Evolutionary conservation across 2,113 vertebrate species (phyloP).

Genomic region (Pionites leucogaster): DNA sequence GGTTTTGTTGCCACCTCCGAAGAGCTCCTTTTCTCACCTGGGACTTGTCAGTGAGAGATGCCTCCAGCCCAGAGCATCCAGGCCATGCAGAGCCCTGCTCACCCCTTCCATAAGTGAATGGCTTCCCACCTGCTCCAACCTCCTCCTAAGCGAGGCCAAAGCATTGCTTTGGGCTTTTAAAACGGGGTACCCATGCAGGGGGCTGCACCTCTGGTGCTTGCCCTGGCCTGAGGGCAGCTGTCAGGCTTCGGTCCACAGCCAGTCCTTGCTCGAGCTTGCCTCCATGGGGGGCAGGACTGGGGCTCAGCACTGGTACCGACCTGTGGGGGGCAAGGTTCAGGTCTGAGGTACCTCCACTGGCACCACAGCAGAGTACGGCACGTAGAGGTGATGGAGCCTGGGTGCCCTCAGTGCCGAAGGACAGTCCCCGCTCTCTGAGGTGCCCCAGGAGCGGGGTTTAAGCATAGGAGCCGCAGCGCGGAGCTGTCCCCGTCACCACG

Average conservation of each 20-base stretch:
- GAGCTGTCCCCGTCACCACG: accelerated
- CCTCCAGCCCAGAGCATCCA: neutral
- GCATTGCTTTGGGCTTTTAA: neutral
- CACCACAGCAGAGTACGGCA: accelerated
- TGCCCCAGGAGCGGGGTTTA: neutral
- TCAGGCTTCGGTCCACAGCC: neutral
- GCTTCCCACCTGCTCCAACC: neutral
- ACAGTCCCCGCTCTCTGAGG: neutral
- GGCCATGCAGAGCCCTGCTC: neutral
- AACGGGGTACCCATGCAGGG: accelerated
- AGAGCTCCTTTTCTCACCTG: neutral
- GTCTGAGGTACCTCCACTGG: neutral
- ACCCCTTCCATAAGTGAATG: accelerated
- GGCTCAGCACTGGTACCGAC: neutral
- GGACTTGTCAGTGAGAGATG: accelerated
- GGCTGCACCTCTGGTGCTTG: neutral
- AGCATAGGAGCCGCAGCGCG: accelerated
- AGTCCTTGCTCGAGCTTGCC: neutral
- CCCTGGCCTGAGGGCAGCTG: neutral
- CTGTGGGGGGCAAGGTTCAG: accelerated
- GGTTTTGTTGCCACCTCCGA: neutral
- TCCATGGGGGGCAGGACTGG: accelerated
- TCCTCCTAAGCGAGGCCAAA: neutral
- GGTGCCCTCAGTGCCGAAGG: neutral
- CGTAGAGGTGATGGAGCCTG: neutral